phyloP scores from a whole-genome alignment of 2,888 invertebrate genomes.

The Melikaiella ostensackeni region DNA sequence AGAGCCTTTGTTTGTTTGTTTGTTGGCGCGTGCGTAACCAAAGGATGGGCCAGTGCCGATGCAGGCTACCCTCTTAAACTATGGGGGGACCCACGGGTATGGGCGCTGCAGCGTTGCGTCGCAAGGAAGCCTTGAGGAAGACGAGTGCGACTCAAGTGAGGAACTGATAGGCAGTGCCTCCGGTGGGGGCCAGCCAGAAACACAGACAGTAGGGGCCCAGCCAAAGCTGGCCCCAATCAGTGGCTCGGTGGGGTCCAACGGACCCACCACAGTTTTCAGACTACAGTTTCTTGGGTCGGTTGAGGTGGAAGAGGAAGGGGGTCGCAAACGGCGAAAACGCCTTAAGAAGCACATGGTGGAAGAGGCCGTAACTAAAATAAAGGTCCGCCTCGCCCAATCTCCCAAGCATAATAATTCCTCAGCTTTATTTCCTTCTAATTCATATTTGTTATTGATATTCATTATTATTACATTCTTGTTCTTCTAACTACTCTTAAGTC shows the following conservation, averaged over 20 bases:
- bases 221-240: slow-evolving; percentile 71
- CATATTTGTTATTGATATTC: slow-evolving; percentile 3
- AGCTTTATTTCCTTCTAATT: slow-evolving; percentile 14
- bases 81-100: slow-evolving; percentile 73
- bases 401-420: slow-evolving; percentile 39
- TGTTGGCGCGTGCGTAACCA: slow-evolving; percentile 71
- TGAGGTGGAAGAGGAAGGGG: slow-evolving; percentile 89
- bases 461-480: slow-evolving; percentile 26
- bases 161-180: slow-evolving; percentile 74
- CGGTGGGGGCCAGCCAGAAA: slow-evolving; percentile 66
- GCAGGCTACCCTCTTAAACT: slow-evolving; percentile 75
- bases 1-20: slow-evolving; percentile 75
- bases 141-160: slow-evolving; percentile 76
- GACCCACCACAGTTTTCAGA: slow-evolving; percentile 84
- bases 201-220: slow-evolving; percentile 65
- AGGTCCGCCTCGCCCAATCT: slow-evolving; percentile 81
- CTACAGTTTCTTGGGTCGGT: slow-evolving; percentile 91
- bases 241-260: slow-evolving; percentile 67
- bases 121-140: slow-evolving; percentile 75
- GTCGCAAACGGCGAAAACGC: slow-evolving; percentile 84
- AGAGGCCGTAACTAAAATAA: slow-evolving; percentile 91
- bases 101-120: slow-evolving; percentile 74
- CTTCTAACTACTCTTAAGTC: slow-evolving; percentile 31
- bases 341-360: slow-evolving; percentile 94
- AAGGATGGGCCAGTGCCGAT: slow-evolving; percentile 73